phyloP scores from a whole-genome alignment of 2,113 vertebrate genomes.

The Athene cunicularia region DNA sequence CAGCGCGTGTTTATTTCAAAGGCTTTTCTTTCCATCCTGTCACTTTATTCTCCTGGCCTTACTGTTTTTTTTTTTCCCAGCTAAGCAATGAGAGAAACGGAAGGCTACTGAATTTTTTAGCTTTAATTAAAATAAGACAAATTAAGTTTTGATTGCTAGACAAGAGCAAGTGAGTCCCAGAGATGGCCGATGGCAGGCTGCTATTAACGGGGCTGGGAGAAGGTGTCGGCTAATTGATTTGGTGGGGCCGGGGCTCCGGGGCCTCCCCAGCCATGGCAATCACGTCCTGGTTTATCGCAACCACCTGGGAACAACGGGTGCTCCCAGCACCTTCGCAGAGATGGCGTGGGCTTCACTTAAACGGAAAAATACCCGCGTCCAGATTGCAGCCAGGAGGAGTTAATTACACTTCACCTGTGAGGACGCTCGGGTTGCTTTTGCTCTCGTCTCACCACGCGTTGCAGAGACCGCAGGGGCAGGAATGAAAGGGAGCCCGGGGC shows the following conservation, averaged over 20 bases:
- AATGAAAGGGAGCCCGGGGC: fast-evolving
- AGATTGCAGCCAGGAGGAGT: background rate
- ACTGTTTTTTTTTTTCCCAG: background rate
- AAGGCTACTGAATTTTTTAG: background rate
- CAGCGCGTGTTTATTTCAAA: background rate
- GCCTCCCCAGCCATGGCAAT: background rate
- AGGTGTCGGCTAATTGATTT: background rate
- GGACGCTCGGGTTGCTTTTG: background rate
- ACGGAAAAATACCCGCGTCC: background rate
- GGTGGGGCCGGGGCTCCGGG: background rate
- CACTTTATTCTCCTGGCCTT: background rate
- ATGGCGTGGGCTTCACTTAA: background rate
- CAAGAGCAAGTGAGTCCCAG: background rate
- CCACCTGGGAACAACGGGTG: fast-evolving
- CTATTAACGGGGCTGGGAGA: background rate
- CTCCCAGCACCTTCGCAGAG: background rate
- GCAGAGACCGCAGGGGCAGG: background rate
- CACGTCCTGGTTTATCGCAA: background rate
- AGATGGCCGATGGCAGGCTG: background rate
- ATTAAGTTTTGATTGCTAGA: slow-evolving; percentile 3
- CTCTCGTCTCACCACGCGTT: fast-evolving
- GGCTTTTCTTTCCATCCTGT: background rate
- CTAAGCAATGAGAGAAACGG: background rate
- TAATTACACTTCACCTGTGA: background rate
- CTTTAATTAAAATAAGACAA: slow-evolving; percentile 10